Evolutionary conservation across 2,797 vertebrate species (phyloP), one percentile per base, ranked within the genome.

Genomic region (Chaetodon trifasciatus): DNA sequence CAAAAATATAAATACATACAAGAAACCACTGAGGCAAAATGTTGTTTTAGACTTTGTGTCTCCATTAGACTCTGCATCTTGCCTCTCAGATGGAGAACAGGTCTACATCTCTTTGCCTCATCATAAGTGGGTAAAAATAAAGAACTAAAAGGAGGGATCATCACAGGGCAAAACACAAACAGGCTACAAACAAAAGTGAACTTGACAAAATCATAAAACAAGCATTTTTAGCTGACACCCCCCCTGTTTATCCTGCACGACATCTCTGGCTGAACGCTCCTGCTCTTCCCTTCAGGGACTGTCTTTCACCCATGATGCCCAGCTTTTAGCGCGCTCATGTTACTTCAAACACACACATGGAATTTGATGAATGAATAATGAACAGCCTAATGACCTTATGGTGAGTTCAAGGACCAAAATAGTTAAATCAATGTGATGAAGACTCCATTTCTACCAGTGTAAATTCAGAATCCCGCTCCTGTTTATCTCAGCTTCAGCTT

Each of bases 291-390:
- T 0, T 11, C 5, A 44, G 67, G 23, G 70, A 8, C 57, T 21
- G 57, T 39, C 71, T 76, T 60, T 74, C 64, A 78, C 47, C 42
- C 65, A 66, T 17, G 72, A 71, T 63, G 73, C 52, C 24, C 63
- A 35, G 88, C 79, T 89, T 84, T 83, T 79, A 85, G 82, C 77
- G 4, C 85, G 71, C 79, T 77, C 61, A 2, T 60, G 76, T 63
- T 70, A 35, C 47, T 72, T 50, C 53, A 63, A 19, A 13, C 74
- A 23, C 53, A 50, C 74, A 24, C 68, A 9, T 4, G 53, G 40
- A 57, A 24, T 24, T 17, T 62, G 80, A 76, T 85, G 57, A 81
- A 74, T 82, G n/a, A 83, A 57, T 65, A 55, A 75, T 64, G 62
- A 55, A 28, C 70, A 35, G 65, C 55, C 40, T 67, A 56, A 60